Conservation (phyloP, 2,888 invertebrate genomes). For the Papilio protenor region DNA sequence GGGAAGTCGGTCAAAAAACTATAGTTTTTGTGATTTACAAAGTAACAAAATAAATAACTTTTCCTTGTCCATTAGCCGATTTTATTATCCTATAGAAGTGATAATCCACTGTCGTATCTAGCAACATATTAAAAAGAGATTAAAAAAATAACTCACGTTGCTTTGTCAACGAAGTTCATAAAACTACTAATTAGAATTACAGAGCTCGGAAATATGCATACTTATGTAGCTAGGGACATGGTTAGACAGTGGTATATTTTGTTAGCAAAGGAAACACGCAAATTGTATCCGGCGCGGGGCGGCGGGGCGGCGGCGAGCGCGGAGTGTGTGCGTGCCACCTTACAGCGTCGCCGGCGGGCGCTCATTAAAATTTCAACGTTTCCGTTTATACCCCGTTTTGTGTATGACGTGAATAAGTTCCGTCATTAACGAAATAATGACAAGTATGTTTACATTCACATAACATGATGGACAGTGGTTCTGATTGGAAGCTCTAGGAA, state of each 20-base stretch:
- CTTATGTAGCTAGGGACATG: neutral
- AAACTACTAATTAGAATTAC: neutral
- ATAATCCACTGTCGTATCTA: no score
- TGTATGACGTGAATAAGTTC: constrained; percentile 55
- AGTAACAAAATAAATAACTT: no score
- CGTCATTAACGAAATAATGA: constrained; percentile 50
- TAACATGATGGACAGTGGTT: constrained; percentile 12
- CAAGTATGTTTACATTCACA: constrained; percentile 45
- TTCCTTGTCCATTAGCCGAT: no score
- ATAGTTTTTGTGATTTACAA: no score
- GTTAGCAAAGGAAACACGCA: constrained; percentile 17
- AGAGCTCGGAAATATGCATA: neutral
- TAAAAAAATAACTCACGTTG: no score
- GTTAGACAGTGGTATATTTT: constrained; percentile 8
- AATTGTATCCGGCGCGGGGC: constrained; percentile 5
- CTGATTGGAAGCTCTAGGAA: neutral
- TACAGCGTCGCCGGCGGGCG: constrained; percentile 52
- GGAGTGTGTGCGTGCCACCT: constrained; percentile 44
- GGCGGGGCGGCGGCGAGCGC: neutral
- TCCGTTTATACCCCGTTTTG: constrained; percentile 59
- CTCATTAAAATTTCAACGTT: constrained; percentile 68
- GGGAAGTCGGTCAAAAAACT: no score
- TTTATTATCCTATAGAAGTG: no score
- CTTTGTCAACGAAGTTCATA: neutral
- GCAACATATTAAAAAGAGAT: no score